Conservation (phyloP, 2,797 vertebrate genomes). For the Trachops cirrhosus region DNA sequence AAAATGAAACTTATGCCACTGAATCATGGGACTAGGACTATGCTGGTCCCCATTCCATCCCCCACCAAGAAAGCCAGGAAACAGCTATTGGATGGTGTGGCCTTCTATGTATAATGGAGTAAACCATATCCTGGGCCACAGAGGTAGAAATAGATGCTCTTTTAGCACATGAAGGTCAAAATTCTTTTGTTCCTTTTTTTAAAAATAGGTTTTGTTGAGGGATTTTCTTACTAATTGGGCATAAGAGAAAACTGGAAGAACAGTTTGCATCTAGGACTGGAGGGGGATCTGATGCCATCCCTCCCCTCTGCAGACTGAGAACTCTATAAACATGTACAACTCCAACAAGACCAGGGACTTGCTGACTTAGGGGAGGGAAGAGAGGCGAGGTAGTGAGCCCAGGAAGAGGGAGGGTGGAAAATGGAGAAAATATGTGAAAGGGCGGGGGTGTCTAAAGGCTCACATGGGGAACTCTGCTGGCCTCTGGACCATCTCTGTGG, state of each 20-base stretch:
- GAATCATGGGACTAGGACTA: too few relatives aligned
- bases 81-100: not conserved
- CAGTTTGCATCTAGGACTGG: not conserved
- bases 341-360: not conserved
- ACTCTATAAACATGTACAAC: not conserved
- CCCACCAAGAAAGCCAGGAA: not conserved
- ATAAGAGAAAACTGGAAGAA: slow-evolving; percentile 29
- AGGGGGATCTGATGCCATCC: not conserved
- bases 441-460: not conserved
- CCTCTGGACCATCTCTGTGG: not conserved
- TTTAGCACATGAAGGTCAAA: not conserved
- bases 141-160: not conserved
- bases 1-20: too few relatives aligned
- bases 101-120: not conserved
- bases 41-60: not conserved
- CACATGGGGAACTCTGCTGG: not conserved
- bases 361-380: not conserved
- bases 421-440: not conserved
- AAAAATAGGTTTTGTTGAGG: not conserved
- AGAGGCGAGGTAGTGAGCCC: not conserved
- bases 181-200: not conserved
- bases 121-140: not conserved
- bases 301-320: not conserved
- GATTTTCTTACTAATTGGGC: not conserved
- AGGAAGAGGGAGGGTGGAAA: not conserved